phyloP scores from a whole-genome alignment of 2,888 invertebrate genomes.

The Spisula subtruncata region DNA sequence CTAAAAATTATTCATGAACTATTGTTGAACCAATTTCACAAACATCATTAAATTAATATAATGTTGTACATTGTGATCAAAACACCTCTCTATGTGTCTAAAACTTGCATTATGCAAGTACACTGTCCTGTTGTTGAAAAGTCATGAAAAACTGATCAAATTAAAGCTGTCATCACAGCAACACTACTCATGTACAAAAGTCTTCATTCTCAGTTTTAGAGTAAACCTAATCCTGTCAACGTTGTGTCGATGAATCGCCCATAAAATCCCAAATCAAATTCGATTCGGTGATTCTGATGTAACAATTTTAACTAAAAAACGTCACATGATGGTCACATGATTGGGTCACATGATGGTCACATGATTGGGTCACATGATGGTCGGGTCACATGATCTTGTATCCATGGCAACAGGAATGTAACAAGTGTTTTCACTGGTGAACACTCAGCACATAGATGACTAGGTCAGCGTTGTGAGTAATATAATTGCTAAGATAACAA shows the following conservation, averaged over 20 bases:
- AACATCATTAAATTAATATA: too few species aligned
- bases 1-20: too few species aligned
- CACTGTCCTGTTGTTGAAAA: neutral
- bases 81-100: neutral
- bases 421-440: constrained; percentile 62
- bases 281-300: constrained; percentile 15
- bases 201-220: neutral
- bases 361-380: constrained; percentile 59
- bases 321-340: constrained; percentile 61
- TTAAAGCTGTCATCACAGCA: too few species aligned
- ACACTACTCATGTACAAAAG: neutral
- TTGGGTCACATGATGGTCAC: constrained; percentile 57
- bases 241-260: neutral
- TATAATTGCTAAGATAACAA: constrained; percentile 87
- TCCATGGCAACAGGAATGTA: constrained; percentile 71
- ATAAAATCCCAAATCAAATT: neutral
- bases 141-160: neutral
- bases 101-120: neutral
- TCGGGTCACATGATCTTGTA: constrained; percentile 64
- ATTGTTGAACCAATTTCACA: too few species aligned
- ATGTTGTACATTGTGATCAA: too few species aligned
- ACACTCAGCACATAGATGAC: constrained; percentile 49
- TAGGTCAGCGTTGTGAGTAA: constrained; percentile 83
- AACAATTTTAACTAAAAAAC: neutral
- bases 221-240: neutral